Percentiles rank a stretch among this genome's conserved stretches.
Evolutionary conservation across 92 coral and sea anemone species (phyloP).

Genomic region (Galaxea fascicularis): DNA sequence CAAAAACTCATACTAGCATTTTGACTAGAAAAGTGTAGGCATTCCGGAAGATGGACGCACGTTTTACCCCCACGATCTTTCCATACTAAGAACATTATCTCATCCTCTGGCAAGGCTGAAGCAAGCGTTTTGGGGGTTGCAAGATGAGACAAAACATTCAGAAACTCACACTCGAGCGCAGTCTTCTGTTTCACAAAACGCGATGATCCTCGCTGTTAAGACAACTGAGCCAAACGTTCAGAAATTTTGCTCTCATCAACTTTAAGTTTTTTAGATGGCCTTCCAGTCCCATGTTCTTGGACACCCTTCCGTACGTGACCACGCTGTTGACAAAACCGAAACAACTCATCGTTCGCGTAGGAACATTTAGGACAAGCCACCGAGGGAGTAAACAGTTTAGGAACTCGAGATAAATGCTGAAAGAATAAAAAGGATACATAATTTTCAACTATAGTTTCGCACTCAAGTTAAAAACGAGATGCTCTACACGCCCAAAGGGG

Average conservation of each 20-base stretch:
- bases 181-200: background rate
- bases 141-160: background rate
- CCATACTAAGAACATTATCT: constrained; percentile 22
- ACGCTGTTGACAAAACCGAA: constrained; percentile 41
- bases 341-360: constrained; percentile 39
- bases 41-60: constrained; percentile 6
- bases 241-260: background rate
- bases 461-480: background rate
- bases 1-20: background rate
- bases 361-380: constrained; percentile 38
- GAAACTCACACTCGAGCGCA: constrained; percentile 13
- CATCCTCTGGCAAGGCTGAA: constrained; percentile 25
- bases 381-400: constrained; percentile 24
- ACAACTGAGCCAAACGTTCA: background rate
- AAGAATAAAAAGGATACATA: background rate
- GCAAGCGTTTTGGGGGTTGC: background rate
- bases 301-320: constrained; percentile 32
- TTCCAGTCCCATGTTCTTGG: background rate
- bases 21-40: no score
- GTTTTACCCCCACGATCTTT: constrained; percentile 19
- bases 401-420: constrained; percentile 18
- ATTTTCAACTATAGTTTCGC: no score
- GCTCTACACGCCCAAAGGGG: constrained; percentile 38
- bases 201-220: background rate
- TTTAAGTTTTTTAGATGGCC: background rate